Evolutionary conservation across 2,888 invertebrate species (phyloP).

Genomic region (Neria commutata): DNA sequence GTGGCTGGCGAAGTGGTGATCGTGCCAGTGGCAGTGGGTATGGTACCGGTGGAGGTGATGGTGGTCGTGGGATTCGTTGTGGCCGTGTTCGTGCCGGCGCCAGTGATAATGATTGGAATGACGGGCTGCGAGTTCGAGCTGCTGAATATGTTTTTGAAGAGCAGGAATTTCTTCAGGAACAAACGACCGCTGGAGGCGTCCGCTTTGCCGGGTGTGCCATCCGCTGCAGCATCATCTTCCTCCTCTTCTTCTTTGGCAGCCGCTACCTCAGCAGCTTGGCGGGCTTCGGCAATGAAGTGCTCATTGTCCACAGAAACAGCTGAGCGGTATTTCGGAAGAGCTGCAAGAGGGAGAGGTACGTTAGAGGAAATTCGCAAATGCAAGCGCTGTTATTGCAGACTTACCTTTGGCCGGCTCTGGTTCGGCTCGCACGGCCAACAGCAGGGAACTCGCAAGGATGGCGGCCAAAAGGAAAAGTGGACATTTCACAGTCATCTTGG

Average conservation of each 20-base stretch:
- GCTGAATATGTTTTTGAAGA: constrained; percentile 50
- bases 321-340: constrained; percentile 29
- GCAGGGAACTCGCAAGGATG: constrained; percentile 33
- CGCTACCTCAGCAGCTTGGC: constrained; percentile 14
- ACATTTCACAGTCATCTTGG: constrained; percentile 25
- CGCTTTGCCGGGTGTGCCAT: not conserved
- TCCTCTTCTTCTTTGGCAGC: constrained; percentile 2
- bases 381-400: not conserved
- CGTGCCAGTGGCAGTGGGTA: constrained; percentile 43
- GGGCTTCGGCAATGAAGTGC: constrained; percentile 14
- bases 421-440: constrained; percentile 19
- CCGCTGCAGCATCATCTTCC: not conserved
- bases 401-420: constrained; percentile 35
- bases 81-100: constrained; percentile 21
- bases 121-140: constrained; percentile 42
- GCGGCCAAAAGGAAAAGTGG: constrained; percentile 23
- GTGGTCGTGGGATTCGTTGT: constrained; percentile 26
- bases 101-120: constrained; percentile 52
- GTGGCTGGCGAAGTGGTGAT: constrained; percentile 30
- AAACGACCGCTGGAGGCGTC: constrained; percentile 52
- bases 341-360: constrained; percentile 32
- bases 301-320: constrained; percentile 24
- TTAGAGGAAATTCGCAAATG: no score
- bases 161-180: constrained; percentile 52
- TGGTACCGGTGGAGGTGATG: constrained; percentile 35